Conservation (phyloP, 2,888 invertebrate species). For the Arge pagana region DNA sequence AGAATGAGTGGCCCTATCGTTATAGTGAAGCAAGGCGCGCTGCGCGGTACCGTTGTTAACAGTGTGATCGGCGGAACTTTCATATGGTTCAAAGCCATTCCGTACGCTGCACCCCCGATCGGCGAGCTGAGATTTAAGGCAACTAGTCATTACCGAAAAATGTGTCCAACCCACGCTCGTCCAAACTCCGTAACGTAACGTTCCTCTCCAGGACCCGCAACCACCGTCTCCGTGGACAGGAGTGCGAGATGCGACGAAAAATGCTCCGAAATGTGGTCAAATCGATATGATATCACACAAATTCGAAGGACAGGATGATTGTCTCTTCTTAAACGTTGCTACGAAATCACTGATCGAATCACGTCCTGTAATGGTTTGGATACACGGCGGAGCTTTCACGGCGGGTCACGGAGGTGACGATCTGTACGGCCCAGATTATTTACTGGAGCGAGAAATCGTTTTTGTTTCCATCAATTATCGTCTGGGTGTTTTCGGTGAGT, state of each 20-base stretch:
- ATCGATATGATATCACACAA: conserved; percentile 47
- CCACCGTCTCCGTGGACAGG: conserved; percentile 52
- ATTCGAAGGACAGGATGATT: conserved; percentile 61
- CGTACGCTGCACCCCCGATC: conserved; percentile 54
- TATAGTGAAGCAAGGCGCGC: conserved; percentile 42
- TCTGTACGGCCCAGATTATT: conserved; percentile 7
- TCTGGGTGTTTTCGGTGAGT: conserved; percentile 11
- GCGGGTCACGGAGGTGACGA: conserved; percentile 45
- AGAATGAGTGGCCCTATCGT: conserved; percentile 39
- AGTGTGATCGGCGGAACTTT: conserved; percentile 41
- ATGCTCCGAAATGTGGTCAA: conserved; percentile 49
- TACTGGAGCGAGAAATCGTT: conserved; percentile 6
- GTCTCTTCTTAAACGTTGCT: conserved; percentile 61
- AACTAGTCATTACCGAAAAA: too few species aligned
- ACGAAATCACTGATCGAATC: conserved; percentile 34
- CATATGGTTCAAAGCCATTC: conserved; percentile 51
- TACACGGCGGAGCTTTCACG: conserved; percentile 25
- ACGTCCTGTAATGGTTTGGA: conserved; percentile 51
- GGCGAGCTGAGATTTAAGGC: conserved; percentile 55
- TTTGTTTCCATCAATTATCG: conserved; percentile 11
- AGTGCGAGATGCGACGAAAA: conserved; percentile 48
- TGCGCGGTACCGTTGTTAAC: conserved; percentile 42
- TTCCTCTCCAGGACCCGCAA: conserved; percentile 54
- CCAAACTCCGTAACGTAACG: too few species aligned
- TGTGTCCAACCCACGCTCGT: too few species aligned